Base-by-base conservation (phyloP, 1,140 invertebrate species). In the Eupristina koningsbergeri region DNA sequence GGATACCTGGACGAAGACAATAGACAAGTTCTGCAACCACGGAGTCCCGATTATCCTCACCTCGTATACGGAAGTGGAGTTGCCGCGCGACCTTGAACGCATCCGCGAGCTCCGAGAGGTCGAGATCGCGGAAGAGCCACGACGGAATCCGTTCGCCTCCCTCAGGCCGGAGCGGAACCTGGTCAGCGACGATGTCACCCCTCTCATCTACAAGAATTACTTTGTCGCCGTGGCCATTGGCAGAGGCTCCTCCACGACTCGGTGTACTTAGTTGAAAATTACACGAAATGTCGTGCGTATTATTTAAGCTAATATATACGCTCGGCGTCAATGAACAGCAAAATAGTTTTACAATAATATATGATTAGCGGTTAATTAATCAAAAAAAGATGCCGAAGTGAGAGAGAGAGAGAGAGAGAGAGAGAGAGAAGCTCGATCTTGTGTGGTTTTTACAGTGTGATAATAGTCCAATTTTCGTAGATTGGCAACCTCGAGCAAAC, bases 191-290 rank as follows among this genome's bases (percentile, higher is more conserved):
- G 93, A 96, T 73, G 93, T 94, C 36, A 93, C 92, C 29, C 95
- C 95, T 0, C 90, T 96, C 31, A 94, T 96, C 84, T 96, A 95
- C 86, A 96, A 96, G 87, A 96, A 96, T 91, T 94, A 94, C 90
- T 95, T 93, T 89, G 91, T 94, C 11, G 77, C 61, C 22, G 58
- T 78, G 0, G 74, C 29, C 15, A 76, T 36, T 50, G 84, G 83
- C 92, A 76, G 50, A 50, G 84, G 83, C 92, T 71, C 71, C 53
- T 36, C 75, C 63, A 19, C 19, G 53, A 26, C 26, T 58, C 53
- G 53, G 19, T n/a, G n/a, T n/a, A n/a, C n/a, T n/a, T n/a, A n/a
- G n/a, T n/a, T n/a, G n/a, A n/a, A n/a, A n/a, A n/a, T n/a, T n/a
- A n/a, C n/a, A n/a, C n/a, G n/a, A n/a, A n/a, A n/a, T n/a, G n/a